These are phyloP conservation scores for Pomatostomus ruficeps DNA, from an alignment of 2,113 vertebrate genomes.

Conservation along the genomic window DNA sequence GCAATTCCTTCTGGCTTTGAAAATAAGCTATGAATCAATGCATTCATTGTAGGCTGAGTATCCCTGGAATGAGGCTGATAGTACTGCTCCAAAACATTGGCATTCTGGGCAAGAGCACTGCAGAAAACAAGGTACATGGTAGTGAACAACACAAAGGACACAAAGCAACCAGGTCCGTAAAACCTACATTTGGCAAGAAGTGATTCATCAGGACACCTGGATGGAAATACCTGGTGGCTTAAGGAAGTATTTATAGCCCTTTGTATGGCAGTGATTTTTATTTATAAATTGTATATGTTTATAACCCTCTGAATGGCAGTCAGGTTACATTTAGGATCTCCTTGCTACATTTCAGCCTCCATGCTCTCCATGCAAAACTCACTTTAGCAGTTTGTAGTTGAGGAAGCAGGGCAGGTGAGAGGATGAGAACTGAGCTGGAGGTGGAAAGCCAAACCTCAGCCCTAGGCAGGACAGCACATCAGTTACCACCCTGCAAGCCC, in stretches of 20 bases:
- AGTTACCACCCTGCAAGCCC: background rate
- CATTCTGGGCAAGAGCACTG: background rate
- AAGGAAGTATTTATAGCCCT: background rate
- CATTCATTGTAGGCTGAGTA: constrained; percentile 9
- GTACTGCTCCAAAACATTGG: background rate
- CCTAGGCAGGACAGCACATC: background rate
- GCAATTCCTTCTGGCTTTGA: constrained; percentile 33
- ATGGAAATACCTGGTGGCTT: background rate
- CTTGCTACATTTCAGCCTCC: background rate
- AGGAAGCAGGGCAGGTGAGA: background rate
- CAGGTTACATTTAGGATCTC: background rate
- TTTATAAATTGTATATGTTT: background rate
- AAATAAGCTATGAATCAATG: constrained; percentile 46
- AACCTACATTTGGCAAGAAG: background rate
- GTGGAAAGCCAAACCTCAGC: background rate
- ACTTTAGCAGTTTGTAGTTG: background rate
- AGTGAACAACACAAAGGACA: background rate
- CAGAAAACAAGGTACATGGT: background rate
- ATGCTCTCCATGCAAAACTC: background rate
- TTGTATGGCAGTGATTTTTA: background rate
- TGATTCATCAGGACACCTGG: background rate
- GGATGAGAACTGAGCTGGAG: background rate
- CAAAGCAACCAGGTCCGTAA: background rate
- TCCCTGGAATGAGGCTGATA: background rate
- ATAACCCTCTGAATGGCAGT: background rate